phyloP scores from a whole-genome alignment of 2,888 invertebrate genomes.

The Callinectes sapidus region DNA sequence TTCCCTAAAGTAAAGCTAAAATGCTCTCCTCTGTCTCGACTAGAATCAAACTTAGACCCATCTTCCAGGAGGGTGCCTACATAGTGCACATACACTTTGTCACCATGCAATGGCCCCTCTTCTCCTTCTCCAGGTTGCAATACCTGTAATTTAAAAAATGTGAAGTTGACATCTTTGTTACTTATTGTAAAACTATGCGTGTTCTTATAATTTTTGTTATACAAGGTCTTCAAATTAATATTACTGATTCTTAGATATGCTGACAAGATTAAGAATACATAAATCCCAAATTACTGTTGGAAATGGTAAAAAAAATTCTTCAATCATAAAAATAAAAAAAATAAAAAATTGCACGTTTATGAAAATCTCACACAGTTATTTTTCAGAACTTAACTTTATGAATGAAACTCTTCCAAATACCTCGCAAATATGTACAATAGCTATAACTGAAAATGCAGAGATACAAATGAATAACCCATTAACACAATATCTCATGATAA shows the following conservation, averaged over 20 bases:
- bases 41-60: slow-evolving; percentile 95
- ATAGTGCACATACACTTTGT: slow-evolving; percentile 88
- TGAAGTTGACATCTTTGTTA: neutral
- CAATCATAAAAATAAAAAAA: too few relatives aligned
- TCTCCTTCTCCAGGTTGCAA: slow-evolving; percentile 77
- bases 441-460: too few relatives aligned
- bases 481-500: neutral
- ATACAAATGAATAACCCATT: neutral
- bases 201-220: neutral
- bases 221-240: neutral
- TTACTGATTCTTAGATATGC: too few relatives aligned
- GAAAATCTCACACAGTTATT: too few relatives aligned
- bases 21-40: slow-evolving; percentile 86
- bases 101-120: slow-evolving; percentile 84
- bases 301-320: too few relatives aligned
- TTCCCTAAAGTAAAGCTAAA: slow-evolving; percentile 92
- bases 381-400: too few relatives aligned
- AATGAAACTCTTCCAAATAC: too few relatives aligned
- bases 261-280: neutral
- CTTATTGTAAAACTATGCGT: neutral
- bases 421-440: too few relatives aligned
- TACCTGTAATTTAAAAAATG: slow-evolving; percentile 36
- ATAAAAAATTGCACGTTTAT: too few relatives aligned
- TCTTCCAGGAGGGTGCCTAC: slow-evolving; percentile 88
- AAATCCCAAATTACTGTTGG: neutral